Evolutionary conservation across 2,113 vertebrate genomes (phyloP), one percentile per base, ranked within the genome.

Genomic region (Ageneiosus marmoratus): DNA sequence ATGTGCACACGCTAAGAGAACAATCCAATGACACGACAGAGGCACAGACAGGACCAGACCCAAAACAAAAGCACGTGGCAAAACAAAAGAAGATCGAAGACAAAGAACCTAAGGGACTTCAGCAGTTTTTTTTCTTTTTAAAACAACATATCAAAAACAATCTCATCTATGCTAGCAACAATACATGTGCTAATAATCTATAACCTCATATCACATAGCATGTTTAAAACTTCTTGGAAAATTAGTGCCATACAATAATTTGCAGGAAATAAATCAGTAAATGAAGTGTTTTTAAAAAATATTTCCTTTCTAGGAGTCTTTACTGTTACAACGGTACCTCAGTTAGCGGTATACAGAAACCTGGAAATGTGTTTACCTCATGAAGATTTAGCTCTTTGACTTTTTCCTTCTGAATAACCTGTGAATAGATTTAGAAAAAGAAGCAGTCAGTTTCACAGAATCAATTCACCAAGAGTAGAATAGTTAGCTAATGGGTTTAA

Each of bases 341-440:
- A 16, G 13, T 16, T 13, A 50, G 4, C 70, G n/a, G 10, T 50
- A 32, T 29, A 29, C 27, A 22, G 29, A 76, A 34, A 9, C 0
- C 11, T 24, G 10, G 50, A 51, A 34, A 85, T 46, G 1, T 51
- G 27, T 96, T 95, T 94, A 98, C 98, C 96, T 99, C 98, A 83
- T 99, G 97, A 63, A 99, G 93, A 90, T 99, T 99, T 91, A 99
- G 91, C 88, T 99, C 98, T 95, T 99, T 99, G 89, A 99, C 98
- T 89, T 99, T 99, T 91, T 99, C 98, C 93, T 99, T 99, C 89
- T 99, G 96, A 91, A 99, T 99, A 83, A 99, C 98, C 98, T 99
- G 90, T n/a, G 91, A 56, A 73, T 77, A 46, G 82, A n/a, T 89
- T 50, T 29, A 70, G 51, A 78, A 79, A 24, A 12, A 22, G 1